Evolutionary conservation across 2,888 invertebrate species (phyloP), one percentile per base, ranked within the genome.

Genomic region (Eurytoma californica): DNA sequence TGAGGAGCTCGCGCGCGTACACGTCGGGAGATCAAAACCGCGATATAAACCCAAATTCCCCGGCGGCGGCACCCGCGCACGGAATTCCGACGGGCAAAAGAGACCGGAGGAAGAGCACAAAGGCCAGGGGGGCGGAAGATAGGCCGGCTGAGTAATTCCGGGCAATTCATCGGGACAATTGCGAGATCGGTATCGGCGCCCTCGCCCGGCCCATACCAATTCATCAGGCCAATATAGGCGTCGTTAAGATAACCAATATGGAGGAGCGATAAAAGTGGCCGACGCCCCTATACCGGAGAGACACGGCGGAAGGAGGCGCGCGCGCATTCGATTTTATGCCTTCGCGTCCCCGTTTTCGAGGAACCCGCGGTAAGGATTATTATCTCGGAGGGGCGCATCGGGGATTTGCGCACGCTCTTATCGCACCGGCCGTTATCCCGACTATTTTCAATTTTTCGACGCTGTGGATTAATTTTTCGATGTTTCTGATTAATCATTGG

Each of bases 91-190:
- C 24, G 24, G 18, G 67, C 53, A 68, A 68, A 69, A 57, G 67
- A 24, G 18, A 9, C 24, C 5, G 16, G 65, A n/a, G 18, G 30
- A 51, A 12, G n/a, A 57, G 47, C 58, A 60, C 49, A 14, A 30
- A 53, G 53, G 7, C 12, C 3, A 7, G 5, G n/a, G 57, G 57
- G 14, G 16, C 47, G 69, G 16, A 20, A 74, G 61, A 70, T 58
- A 72, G 39, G 49, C 63, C 18, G 53, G 55, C 53, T 72, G 68
- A 79, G 63, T 79, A 73, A 79, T 79, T 67, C 61, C 51, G 47
- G 30, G 24, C 61, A 79, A 79, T 79, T 75, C 58, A 75, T 79
- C 75, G 72, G 57, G 70, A 65, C 74, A 74, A 79, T 78, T 73
- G 78, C 39, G 72, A 79, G 72, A 79, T 73, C 67, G 60, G 65